Conservation (phyloP, 2,797 vertebrate species). For the Dendrocincla fuliginosa region DNA sequence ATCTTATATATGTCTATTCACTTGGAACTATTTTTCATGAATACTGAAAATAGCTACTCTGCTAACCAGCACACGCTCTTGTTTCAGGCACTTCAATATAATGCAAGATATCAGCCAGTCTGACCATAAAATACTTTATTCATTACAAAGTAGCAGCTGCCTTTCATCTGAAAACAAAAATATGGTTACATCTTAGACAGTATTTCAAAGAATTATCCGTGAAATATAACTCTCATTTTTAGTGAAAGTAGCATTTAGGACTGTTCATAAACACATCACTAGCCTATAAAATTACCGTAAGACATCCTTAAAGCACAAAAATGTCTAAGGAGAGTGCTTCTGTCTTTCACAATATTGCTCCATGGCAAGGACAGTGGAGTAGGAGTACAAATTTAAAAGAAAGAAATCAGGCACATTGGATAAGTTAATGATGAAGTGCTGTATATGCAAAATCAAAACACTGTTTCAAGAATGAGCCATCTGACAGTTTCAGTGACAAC, state of each 20-base stretch:
- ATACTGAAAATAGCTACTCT: neutral
- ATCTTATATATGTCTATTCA: neutral
- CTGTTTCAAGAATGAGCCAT: neutral
- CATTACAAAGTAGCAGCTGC: neutral
- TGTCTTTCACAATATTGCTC: neutral
- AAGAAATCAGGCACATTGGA: neutral
- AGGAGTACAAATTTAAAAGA: neutral
- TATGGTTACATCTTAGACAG: neutral
- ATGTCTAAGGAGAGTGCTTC: neutral
- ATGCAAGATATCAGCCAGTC: neutral
- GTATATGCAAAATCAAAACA: neutral
- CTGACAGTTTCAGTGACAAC: neutral
- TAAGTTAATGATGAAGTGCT: neutral
- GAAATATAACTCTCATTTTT: neutral
- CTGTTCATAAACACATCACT: neutral
- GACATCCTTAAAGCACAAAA: neutral
- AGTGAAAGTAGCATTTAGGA: neutral
- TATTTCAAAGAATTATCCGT: neutral
- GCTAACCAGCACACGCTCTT: neutral
- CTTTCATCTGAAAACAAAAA: neutral
- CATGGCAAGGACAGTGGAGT: neutral
- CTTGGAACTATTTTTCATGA: neutral
- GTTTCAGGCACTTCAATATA: neutral
- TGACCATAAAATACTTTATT: neutral
- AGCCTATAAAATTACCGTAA: neutral